Base-by-base conservation (phyloP, 1,140 invertebrate genomes). In the Platorchestia sp. region DNA sequence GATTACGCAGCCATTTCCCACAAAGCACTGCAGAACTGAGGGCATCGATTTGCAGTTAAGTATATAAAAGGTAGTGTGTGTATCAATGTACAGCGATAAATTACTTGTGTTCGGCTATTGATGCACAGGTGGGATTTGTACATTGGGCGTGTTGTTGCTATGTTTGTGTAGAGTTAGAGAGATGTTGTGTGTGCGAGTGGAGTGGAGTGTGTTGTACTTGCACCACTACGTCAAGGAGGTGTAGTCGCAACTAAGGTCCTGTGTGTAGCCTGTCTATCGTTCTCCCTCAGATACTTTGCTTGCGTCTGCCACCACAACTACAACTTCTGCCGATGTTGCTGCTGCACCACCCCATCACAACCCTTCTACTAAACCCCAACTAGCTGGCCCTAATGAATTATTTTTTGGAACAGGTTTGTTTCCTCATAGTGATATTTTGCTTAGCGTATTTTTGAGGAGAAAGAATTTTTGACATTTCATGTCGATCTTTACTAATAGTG, bases 321-420 rank as follows among this genome's bases (percentile, higher is more conserved):
- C 91, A 44, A 47, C 91, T 44, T 7, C 91, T 45, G 45, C 91
- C 45, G 91, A 45, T 47, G 40, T 44, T 93, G 45, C 91, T 47
- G 45, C 91, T 45, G 91, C 91, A 93, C 91, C 91, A 44, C 36
- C 91, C 43, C 43, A 44, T 47, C 43, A 45, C 91, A 93, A 45
- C 91, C 45, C 45, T 45, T 93, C 91, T 93, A 45, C 91, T 93
- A 93, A 93, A 93, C 45, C 91, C 91, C 91, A 44, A 93, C 45
- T 93, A 93, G 91, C 91, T 93, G 91, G 91, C 91, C 91, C 91
- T 93, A 93, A 93, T 93, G 91, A 93, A 40, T 93, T 93, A 93
- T 93, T 93, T 93, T 93, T 93, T 45, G 91, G 91, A 93, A 93
- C 91, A 93, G 91, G 91, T 93, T 93, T 93, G 91, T 93, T 93